Evolutionary conservation across 1,140 invertebrate genomes (phyloP), one percentile per base, ranked within the genome.

Genomic region (Chrysoperla carnea): DNA sequence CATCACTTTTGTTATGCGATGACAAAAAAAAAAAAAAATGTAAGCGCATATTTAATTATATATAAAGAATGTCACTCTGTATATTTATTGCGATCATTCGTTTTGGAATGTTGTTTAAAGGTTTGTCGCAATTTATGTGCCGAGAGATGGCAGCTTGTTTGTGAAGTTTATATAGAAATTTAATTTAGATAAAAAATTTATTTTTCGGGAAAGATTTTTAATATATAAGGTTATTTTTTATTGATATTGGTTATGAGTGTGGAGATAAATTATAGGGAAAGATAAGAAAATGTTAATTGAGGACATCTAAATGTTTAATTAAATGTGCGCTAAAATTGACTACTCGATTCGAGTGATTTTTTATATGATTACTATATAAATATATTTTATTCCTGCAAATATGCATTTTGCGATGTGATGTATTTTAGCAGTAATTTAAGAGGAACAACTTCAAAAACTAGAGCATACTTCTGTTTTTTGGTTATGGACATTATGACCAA

Each of bases 331-430:
- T 23, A 23, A 23, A 3, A n/a, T 23, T 23, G 2, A 36, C 44
- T 50, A 45, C 54, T 53, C 54, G 53, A 56, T 50, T 53, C 59
- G 63, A 66, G 64, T 69, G 63, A 66, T 63, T 66, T 69, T 69
- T 71, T 73, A 71, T 69, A 74, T 75, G 72, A 76, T 67, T 54
- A 63, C 68, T 67, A 69, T 76, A 75, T 75, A 67, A 71, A 66
- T 76, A 76, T 78, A 76, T 76, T 77, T 75, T 78, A 77, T 76
- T 76, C 69, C 72, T 75, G 73, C 73, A 74, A 70, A 76, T 33
- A 33, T 75, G 73, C 75, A 75, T 72, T 72, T 78, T 78, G 75
- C 76, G 74, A 78, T 75, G 75, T 78, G 74, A 78, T 77, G 72
- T 77, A 76, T 76, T 77, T 77, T 77, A 78, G 76, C 74, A 68